These are phyloP conservation scores for Holocentrus rufus DNA, from an alignment of 2,797 vertebrate species.

Conservation along the genomic window DNA sequence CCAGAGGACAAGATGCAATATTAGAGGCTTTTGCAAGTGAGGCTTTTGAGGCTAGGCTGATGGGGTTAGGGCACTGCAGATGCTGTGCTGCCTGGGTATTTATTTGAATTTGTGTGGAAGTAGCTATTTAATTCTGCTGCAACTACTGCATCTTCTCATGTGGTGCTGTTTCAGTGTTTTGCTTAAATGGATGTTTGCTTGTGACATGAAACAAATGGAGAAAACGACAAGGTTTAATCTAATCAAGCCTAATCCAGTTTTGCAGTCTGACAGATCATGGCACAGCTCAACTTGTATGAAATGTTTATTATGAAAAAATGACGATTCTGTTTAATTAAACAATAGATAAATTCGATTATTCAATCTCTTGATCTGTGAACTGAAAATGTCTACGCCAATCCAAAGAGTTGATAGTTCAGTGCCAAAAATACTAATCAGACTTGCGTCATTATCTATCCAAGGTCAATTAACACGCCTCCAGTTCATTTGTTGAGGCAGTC, in stretches of 20 bases:
- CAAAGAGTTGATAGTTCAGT: neutral
- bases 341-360: neutral
- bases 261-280: neutral
- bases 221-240: neutral
- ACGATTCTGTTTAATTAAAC: neutral
- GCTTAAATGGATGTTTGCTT: neutral
- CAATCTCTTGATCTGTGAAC: neutral
- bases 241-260: too few species aligned
- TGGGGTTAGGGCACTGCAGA: too few species aligned
- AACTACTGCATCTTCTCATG: neutral
- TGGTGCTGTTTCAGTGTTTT: conserved; percentile 2
- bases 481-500: conserved; percentile 12
- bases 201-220: neutral
- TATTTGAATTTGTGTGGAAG: neutral
- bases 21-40: conserved; percentile 1
- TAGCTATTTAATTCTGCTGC: neutral
- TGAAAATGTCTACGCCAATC: neutral
- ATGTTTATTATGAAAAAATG: neutral
- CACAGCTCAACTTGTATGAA: neutral
- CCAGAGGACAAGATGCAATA: conserved; percentile 16
- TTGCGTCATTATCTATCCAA: neutral
- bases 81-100: neutral
- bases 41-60: neutral
- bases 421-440: neutral
- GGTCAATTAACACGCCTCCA: conserved; percentile 6